Percentiles rank a stretch among this genome's conserved stretches.
phyloP scores from a whole-genome alignment of 2,797 vertebrate species.

The Megalops cyprinoides region DNA sequence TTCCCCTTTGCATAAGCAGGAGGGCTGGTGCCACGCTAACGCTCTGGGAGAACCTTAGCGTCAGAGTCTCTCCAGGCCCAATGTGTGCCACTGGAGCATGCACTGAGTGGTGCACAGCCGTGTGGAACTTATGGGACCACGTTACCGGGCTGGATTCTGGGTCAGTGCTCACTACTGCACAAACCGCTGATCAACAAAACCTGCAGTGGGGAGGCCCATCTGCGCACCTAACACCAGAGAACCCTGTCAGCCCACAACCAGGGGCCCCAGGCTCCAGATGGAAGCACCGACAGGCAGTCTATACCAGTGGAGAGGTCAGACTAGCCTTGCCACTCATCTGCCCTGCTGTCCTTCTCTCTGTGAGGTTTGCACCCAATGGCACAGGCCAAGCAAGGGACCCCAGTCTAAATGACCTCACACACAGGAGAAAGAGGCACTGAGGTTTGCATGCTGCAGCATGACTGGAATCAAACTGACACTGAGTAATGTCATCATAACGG shows the following conservation, averaged over 20 bases:
- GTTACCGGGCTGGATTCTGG: background rate
- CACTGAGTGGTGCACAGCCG: background rate
- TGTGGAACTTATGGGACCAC: background rate
- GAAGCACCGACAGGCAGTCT: background rate
- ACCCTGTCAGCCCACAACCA: background rate
- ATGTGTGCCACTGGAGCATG: background rate
- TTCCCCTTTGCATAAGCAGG: background rate
- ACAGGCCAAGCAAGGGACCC: background rate
- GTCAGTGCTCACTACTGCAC: background rate
- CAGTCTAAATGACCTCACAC: background rate
- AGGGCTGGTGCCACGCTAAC: background rate
- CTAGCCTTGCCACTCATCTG: no score
- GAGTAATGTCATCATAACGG: no score
- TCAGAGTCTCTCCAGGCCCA: no score
- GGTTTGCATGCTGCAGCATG: no score
- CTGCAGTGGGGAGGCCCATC: background rate
- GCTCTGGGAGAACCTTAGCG: background rate
- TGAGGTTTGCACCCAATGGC: no score
- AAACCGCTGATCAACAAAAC: background rate
- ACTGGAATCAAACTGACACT: no score
- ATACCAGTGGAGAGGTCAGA: no score
- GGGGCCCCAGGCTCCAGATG: background rate
- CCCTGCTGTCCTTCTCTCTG: no score
- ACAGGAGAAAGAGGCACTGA: background rate
- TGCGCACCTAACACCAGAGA: background rate